Percentiles rank a stretch among this genome's conserved stretches.
phyloP scores from a whole-genome alignment of 2,113 vertebrate species.

The Sceloporus tristichus region DNA sequence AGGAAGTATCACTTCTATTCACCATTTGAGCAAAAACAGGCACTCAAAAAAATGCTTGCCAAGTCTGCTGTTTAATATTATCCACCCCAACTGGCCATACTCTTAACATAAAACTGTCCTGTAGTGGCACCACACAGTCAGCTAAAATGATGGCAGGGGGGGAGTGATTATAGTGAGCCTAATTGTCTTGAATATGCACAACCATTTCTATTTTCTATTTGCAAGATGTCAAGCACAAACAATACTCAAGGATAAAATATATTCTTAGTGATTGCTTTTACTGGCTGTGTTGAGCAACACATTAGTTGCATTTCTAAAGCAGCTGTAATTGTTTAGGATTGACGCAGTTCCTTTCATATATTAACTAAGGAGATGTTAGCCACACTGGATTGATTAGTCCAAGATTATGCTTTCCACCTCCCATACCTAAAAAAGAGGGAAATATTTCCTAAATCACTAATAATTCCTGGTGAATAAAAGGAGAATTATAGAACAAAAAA shows the following conservation, averaged over 20 bases:
- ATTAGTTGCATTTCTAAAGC: not conserved
- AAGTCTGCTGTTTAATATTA: not conserved
- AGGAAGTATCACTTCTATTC: not conserved
- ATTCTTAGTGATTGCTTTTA: conserved; percentile 43
- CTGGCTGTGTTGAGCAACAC: conserved; percentile 44
- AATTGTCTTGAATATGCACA: conserved; percentile 33
- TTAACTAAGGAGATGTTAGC: conserved; percentile 3
- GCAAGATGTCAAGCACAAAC: not conserved
- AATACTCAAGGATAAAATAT: conserved; percentile 30
- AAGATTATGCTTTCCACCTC: not conserved
- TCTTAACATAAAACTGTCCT: conserved; percentile 35
- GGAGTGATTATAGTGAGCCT: conserved; percentile 45
- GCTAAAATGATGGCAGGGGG: conserved; percentile 36
- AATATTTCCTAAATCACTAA: not conserved
- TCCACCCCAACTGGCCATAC: not conserved
- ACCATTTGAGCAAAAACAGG: no score
- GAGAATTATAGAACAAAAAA: not conserved
- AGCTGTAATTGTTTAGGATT: conserved; percentile 42
- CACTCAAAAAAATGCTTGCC: not conserved
- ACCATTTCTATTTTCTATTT: conserved; percentile 1
- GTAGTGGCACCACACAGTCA: conserved; percentile 27
- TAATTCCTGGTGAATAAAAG: not conserved
- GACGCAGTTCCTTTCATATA: conserved; percentile 44
- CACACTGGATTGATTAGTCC: conserved; percentile 20
- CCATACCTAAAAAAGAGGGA: not conserved